These are phyloP conservation scores for Sinhomidia bicolor DNA, from an alignment of 2,888 invertebrate genomes.

Conservation along the genomic window DNA sequence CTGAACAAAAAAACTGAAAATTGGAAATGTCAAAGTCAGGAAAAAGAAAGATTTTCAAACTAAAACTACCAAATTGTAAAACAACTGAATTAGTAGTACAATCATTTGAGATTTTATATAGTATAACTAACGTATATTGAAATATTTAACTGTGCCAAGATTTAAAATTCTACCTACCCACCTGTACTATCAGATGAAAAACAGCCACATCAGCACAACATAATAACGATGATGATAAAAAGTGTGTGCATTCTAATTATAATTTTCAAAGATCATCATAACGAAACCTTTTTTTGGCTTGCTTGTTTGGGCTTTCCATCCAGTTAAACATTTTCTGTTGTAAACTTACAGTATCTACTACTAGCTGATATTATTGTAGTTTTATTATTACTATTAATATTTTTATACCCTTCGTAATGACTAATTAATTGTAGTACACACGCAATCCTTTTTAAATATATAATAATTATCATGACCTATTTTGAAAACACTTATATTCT, in stretches of 20 bases:
- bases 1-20: background rate
- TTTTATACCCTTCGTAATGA: slow-evolving; percentile 65
- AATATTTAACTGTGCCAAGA: background rate
- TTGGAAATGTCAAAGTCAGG: slow-evolving; percentile 56
- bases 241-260: background rate
- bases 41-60: background rate
- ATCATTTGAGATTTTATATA: slow-evolving; percentile 10
- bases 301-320: background rate
- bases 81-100: background rate
- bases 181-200: background rate
- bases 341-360: background rate
- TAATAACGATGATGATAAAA: background rate
- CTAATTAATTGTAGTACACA: slow-evolving; percentile 63
- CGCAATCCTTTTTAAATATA: slow-evolving; percentile 36
- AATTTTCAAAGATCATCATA: background rate
- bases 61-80: slow-evolving; percentile 24
- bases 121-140: background rate
- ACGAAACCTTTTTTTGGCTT: background rate
- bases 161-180: background rate
- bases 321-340: background rate
- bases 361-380: background rate
- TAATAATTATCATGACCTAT: slow-evolving; percentile 30
- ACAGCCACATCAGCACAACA: slow-evolving; percentile 7
- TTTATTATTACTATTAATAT: background rate
- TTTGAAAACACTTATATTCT: slow-evolving; percentile 72